Evolutionary conservation across 2,888 invertebrate species (phyloP).

Genomic region (Ecdyonurus torrentis): DNA sequence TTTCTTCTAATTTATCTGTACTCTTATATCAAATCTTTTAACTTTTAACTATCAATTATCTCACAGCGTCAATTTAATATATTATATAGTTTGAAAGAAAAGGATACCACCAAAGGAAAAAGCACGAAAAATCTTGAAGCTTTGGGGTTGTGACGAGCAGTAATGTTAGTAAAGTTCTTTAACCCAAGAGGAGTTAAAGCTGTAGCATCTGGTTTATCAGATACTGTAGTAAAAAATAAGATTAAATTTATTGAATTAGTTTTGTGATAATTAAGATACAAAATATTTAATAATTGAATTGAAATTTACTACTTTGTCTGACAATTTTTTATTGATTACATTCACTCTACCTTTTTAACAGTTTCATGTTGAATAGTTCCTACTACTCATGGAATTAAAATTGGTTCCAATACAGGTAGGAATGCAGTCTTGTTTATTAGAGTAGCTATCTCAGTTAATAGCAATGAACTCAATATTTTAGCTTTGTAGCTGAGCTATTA

Average conservation of each 20-base stretch:
- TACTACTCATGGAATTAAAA: conserved; percentile 71
- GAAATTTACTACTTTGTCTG: not conserved
- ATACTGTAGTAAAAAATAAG: not conserved
- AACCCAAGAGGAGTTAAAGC: not conserved
- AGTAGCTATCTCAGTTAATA: no score
- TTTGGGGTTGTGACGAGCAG: not conserved
- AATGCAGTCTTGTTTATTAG: no score
- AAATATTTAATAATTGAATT: not conserved
- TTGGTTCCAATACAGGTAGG: conserved; percentile 47
- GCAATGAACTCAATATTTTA: no score
- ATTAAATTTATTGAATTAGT: not conserved
- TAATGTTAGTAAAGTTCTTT: not conserved
- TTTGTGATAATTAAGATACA: not conserved
- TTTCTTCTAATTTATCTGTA: no score
- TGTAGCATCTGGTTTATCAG: not conserved
- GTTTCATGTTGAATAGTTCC: conserved; percentile 55
- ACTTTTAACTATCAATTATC: no score
- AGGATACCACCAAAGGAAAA: no score
- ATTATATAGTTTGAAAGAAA: no score
- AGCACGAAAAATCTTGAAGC: not conserved
- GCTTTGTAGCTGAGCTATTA: no score
- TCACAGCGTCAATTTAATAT: no score
- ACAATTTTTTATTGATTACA: not conserved
- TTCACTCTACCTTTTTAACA: conserved; percentile 36
- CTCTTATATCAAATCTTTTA: no score